Evolutionary conservation across 23 tunicate genomes (phyloP).

Genomic region (Aplidium turbinatum): DNA sequence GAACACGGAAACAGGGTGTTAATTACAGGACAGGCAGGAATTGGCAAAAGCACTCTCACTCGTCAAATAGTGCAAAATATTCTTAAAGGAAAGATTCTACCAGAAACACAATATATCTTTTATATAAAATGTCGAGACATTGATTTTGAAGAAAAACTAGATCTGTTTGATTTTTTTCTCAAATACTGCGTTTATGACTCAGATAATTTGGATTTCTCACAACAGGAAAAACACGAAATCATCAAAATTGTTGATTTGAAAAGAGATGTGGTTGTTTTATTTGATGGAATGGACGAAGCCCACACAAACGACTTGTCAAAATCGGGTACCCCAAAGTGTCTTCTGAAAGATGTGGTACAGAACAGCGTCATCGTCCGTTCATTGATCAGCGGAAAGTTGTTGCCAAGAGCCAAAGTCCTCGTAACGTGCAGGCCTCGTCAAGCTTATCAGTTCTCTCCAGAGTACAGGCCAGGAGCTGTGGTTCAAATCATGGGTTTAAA

Average conservation of each 20-base stretch:
- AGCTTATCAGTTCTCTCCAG: conserved; percentile 42
- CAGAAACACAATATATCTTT: conserved; percentile 10
- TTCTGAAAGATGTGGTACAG: conserved; percentile 2
- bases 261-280: conserved; percentile 1
- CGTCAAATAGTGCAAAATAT: conserved; percentile 23
- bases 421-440: conserved; percentile 55
- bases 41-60: conserved; percentile 44
- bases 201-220: conserved; percentile 12
- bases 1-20: conserved; percentile 46
- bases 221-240: conserved; percentile 9
- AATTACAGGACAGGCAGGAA: conserved; percentile 50
- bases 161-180: conserved; percentile 33
- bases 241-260: neutral
- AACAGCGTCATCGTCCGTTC: conserved; percentile 20
- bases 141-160: conserved; percentile 26
- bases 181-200: conserved; percentile 43
- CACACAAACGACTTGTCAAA: conserved; percentile 16
- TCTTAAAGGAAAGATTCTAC: conserved; percentile 19
- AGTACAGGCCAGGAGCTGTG: conserved; percentile 51
- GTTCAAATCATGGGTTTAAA: conserved; percentile 39
- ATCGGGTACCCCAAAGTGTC: neutral
- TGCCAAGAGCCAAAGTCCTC: conserved; percentile 49
- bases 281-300: conserved; percentile 61
- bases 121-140: conserved; percentile 38
- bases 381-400: conserved; percentile 36